phyloP scores from a whole-genome alignment of 1,140 invertebrate species.

The Eubasilissa regina region DNA sequence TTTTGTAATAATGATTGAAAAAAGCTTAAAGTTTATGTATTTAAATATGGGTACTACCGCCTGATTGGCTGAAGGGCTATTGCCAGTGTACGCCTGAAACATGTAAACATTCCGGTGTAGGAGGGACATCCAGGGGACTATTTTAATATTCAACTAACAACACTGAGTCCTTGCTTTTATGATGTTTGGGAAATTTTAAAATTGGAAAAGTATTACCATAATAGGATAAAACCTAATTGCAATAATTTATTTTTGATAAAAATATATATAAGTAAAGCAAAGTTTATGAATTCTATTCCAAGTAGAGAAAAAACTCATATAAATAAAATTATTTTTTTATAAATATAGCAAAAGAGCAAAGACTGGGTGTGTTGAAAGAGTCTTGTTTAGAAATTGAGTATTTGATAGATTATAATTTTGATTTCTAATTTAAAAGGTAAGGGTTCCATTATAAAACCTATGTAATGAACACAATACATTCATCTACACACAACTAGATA shows the following conservation, averaged over 20 bases:
- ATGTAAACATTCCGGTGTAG: conserved; percentile 59
- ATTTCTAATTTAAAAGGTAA: not conserved
- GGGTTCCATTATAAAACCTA: conserved; percentile 6
- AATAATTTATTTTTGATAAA: too few relatives aligned
- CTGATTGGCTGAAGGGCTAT: conserved; percentile 79
- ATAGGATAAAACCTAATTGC: too few relatives aligned
- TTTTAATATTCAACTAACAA: not conserved
- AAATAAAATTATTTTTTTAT: not conserved
- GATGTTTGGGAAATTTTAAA: not conserved
- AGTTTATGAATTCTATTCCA: too few relatives aligned
- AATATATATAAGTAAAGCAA: too few relatives aligned
- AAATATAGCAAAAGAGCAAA: conserved; percentile 6
- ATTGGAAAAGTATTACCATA: not conserved
- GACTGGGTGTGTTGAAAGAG: conserved; percentile 12
- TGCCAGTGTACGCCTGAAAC: conserved; percentile 79
- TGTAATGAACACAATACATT: conserved; percentile 16
- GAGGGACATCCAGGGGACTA: conserved; percentile 13
- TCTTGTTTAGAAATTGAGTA: not conserved
- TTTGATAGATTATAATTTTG: not conserved
- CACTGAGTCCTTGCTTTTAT: conserved; percentile 10
- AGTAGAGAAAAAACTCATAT: not conserved
- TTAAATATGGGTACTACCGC: conserved; percentile 72
- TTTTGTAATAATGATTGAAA: conserved; percentile 44
- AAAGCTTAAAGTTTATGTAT: conserved; percentile 47
- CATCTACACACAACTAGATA: conserved; percentile 22